Base-by-base conservation (phyloP, 1,140 invertebrate genomes). In the Littorina saxatilis region DNA sequence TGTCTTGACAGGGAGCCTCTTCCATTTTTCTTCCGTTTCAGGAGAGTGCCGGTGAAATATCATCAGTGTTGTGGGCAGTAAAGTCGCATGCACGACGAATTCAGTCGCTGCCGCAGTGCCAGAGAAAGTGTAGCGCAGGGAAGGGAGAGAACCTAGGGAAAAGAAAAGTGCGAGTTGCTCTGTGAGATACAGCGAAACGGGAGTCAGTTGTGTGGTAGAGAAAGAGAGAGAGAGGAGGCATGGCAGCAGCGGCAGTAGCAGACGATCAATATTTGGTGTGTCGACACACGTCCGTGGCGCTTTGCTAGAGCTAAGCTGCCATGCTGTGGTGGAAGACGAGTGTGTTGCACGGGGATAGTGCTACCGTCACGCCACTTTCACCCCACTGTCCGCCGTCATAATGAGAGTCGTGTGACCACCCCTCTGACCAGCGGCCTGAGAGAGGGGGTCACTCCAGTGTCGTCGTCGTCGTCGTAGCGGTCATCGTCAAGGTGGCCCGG, bases 371-470 rank as follows among this genome's bases (percentile, higher is more conserved):
- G 32, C 5, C 5, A 27, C 17, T 5, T 20, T 37, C 32, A 39
- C 13, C 35, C 7, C 43, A 5, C 43, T 5, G 5, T 15, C 35
- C 13, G 35, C 66, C 55, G 55, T 78, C 29, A 78, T 63, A 40
- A 78, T 78, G 76, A 78, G 66, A 66, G 50, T n/a, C n/a, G n/a
- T 20, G 20, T 78, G 58, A 78, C 76, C 39, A 55, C 9, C 55
- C n/a, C 55, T 4, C 55, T 4, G 23, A 15, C 9, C 4, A 27
- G 55, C 9, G 7, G 9, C n/a, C n/a, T n/a, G n/a, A n/a, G n/a
- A 27, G n/a, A 23, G n/a, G 35, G 66, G 37, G 35, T 68, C 20
- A 2, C 15, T 39, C 23, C 32, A 68, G 17, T 27, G 20, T 20
- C 35, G 32, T 17, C 15, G 9, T 27, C 35, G 11, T 68, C 15